A percentile compares a stretch with the other conserved stretches of the same genome.
Evolutionary conservation across 2,113 vertebrate species (phyloP).

Genomic region (Hydrochoerus hydrochaeris): DNA sequence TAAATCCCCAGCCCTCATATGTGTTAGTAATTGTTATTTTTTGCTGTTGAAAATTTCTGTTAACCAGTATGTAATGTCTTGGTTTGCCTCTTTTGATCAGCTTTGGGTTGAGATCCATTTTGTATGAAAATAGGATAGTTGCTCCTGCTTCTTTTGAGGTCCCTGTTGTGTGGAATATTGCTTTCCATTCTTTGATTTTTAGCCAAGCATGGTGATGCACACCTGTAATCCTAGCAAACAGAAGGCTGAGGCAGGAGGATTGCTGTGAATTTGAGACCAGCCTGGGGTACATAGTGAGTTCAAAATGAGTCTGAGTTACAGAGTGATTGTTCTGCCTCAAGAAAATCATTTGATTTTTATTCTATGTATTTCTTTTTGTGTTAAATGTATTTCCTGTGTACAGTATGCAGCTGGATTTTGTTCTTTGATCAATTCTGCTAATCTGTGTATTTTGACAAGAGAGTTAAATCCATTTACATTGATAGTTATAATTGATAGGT

Average conservation of each 20-base stretch:
- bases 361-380: neutral
- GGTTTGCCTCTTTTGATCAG: neutral
- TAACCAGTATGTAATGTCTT: neutral
- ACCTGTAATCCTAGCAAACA: too few relatives aligned
- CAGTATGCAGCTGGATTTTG: too few relatives aligned
- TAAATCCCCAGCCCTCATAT: too few relatives aligned
- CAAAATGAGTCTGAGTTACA: neutral
- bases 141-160: neutral
- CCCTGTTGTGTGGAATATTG: neutral
- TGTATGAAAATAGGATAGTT: neutral
- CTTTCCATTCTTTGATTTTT: neutral
- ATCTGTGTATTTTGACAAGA: too few relatives aligned
- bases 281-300: neutral
- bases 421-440: too few relatives aligned
- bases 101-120: neutral
- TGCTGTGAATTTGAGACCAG: neutral
- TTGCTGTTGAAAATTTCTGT: neutral
- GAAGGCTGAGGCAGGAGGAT: neutral
- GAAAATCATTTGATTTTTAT: too few relatives aligned
- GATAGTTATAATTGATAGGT: too few relatives aligned
- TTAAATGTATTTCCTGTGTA: neutral
- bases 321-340: neutral
- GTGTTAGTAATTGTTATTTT: neutral
- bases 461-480: too few relatives aligned
- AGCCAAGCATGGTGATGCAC: neutral